Base-by-base conservation (phyloP, 2,888 invertebrate genomes). In the Athrips mouffetella region DNA sequence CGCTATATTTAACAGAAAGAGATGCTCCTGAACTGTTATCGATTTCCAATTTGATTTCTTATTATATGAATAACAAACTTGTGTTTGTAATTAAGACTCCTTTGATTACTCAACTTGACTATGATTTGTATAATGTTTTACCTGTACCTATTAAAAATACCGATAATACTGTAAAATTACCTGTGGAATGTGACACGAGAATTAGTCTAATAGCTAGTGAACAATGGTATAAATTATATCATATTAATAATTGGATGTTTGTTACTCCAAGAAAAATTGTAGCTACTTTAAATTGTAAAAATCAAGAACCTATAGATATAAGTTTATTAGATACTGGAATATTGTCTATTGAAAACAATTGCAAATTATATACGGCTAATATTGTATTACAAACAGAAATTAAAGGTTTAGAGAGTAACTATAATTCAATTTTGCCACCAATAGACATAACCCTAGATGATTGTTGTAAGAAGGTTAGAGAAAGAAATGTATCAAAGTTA, bases 311-410 rank as follows among this genome's bases (percentile, higher is more conserved):
- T 11, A 20, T 31, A 16, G 47, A 52, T 30, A 25, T 54, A n/a
- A 45, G 45, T n/a, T 44, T 54, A 45, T 11, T 20, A 3, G 30
- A 33, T 20, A 48, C 41, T 42, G 46, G 50, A 13, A 30, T 55
- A 39, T n/a, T 51, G 8, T 41, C 40, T n/a, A 25, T 54, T 21
- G 25, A 25, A 13, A 44, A 49, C 3, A 50, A 45, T 48, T 52
- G 53, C 48, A 58, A 54, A 33, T 41, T 51, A 45, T 58, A 51
- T 46, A 46, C 46, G n/a, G n/a, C n/a, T n/a, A n/a, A n/a, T n/a
- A n/a, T n/a, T n/a, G n/a, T n/a, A n/a, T n/a, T n/a, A n/a, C n/a
- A n/a, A n/a, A n/a, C n/a, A n/a, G n/a, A n/a, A n/a, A n/a, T n/a
- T n/a, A n/a, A n/a, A n/a, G n/a, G n/a, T n/a, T n/a, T n/a, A n/a